Evolutionary conservation across 1,140 invertebrate genomes (phyloP), one percentile per base, ranked within the genome.

Genomic region (Panulirus ornatus): DNA sequence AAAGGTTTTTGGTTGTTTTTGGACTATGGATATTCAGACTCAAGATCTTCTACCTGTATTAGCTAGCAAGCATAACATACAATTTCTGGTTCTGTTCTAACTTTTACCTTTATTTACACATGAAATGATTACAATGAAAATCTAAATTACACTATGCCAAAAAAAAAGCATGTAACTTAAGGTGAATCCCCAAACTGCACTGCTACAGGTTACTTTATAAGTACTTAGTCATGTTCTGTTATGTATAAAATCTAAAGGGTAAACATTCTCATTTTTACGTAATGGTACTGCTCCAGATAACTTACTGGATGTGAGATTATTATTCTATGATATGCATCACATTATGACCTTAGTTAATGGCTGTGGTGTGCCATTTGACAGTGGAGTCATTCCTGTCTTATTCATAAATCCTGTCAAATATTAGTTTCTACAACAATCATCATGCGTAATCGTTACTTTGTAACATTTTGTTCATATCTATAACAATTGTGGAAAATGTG

Each of bases 361-460:
- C 3, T 6, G 58, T 27, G 22, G 27, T 66, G 58, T 66, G 58
- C n/a, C 27, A 5, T 38, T 73, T 22, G 83, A 84, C 83, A 84
- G 83, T 84, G 83, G 83, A 84, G 83, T 84, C 83, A 84, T 71
- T n/a, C 66, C 70, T 84, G 47, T 63, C 22, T 11, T 71, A 63
- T 47, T 78, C 30, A 78, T 47, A 30, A 3, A 27, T 78, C 40
- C 75, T 78, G 75, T 47, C 40, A 47, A 47, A 40, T n/a, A 78
- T n/a, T 8, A 27, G 19, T 44, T 27, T 40, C 40, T 44, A 22
- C 40, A 78, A 78, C 44, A 40, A 78, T 27, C 73, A 75, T 30
- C 44, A 8, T 27, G 40, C n/a, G 40, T 0, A 27, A 36, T 78
- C 30, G n/a, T 27, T 66, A 66, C 30, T 66, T 58, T 30, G 27